Evolutionary conservation across 2,888 invertebrate species (phyloP).

Genomic region (Rhyacophila evoluta): DNA sequence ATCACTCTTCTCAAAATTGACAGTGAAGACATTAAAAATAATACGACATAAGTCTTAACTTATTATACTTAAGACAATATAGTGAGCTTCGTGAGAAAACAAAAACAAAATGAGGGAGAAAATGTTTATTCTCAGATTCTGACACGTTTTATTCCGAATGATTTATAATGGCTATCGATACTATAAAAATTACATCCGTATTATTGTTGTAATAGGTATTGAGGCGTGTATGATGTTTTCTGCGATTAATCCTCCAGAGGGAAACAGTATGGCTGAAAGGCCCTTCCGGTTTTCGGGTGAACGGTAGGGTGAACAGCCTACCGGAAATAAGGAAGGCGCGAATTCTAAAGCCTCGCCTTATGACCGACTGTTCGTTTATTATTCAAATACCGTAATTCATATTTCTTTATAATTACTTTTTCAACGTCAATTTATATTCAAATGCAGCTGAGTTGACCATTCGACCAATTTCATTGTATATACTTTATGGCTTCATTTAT

Average conservation of each 20-base stretch:
- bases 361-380: neutral
- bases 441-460: too few species aligned
- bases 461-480: too few species aligned
- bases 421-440: too few species aligned
- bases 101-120: too few species aligned
- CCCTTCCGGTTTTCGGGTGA: neutral
- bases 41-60: too few species aligned
- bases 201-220: neutral
- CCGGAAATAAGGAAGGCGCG: neutral
- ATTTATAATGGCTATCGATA: neutral
- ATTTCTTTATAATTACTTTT: too few species aligned
- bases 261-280: neutral
- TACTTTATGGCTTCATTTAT: too few species aligned
- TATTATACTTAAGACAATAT: too few species aligned
- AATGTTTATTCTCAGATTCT: too few species aligned
- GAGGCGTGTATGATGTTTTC: neutral
- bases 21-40: too few species aligned
- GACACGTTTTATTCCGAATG: neutral
- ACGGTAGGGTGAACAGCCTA: neutral
- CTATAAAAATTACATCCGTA: neutral
- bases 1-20: too few species aligned
- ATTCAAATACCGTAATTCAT: neutral
- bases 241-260: neutral
- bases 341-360: neutral
- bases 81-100: too few species aligned